Evolutionary conservation across 1,140 invertebrate species (phyloP), one percentile per base, ranked within the genome.

Genomic region (Argopecten irradians): DNA sequence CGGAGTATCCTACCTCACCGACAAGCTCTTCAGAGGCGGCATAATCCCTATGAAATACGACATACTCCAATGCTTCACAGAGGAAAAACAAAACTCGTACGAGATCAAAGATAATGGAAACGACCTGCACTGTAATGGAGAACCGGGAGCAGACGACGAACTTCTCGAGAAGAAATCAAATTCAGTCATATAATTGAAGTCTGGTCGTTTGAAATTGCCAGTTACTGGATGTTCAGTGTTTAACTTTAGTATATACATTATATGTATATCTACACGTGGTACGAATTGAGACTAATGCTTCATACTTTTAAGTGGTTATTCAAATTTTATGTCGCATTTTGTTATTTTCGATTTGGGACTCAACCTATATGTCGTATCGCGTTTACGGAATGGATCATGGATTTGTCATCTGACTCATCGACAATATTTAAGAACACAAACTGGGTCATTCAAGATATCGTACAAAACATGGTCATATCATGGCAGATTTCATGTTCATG

Each of bases 1-100:
- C 13, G 19, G 82, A 3, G 89, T 93, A 1, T 94, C 93, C 2
- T 46, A 90, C 11, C 34, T 91, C 16, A 90, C 91, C n/a, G 83
- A 94, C 41, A 82, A 82, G 3, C 13, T 93, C n/a, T 94, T 93
- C 28, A 87, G 13, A 83, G 36, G 34, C 13, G 83, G 86, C 9
- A 86, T 28, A 32, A 34, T 90, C 33, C 32, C 87, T 9, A 71
- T n/a, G 34, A 55, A 41, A 82, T 90, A 39, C 82, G 89, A 90
- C 39, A 90, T 90, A 34, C 88, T 90, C 22, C 39, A 88, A 16
- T 87, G 86, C 34, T 90, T 43, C 82, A 35, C 33, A 32, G 13
- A 32, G 35, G 22, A 41, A 84, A 22, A n/a, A 28, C n/a, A 71
- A 5, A 71, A 5, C 5, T 7, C n/a, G n/a, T 22, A 3, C 5